phyloP scores from a whole-genome alignment of 2,888 invertebrate genomes.

The Drosophila hamatofila region DNA sequence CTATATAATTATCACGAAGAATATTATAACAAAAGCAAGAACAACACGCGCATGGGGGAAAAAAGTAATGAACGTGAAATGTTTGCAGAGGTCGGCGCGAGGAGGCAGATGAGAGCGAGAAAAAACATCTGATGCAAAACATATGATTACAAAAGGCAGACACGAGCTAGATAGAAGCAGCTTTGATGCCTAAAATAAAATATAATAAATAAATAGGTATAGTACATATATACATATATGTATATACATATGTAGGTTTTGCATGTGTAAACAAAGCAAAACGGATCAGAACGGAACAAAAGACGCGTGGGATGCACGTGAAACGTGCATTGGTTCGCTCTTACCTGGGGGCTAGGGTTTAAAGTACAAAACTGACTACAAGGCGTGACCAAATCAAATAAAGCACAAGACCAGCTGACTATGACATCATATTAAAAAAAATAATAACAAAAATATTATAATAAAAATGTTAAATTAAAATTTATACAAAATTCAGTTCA shows the following conservation, averaged over 20 bases:
- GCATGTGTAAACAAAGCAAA: slow-evolving; percentile 34
- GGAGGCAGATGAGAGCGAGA: slow-evolving; percentile 29
- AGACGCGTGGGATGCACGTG: slow-evolving; percentile 56
- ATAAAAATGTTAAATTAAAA: slow-evolving; percentile 15
- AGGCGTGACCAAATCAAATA: slow-evolving; percentile 53
- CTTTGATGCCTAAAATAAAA: slow-evolving; percentile 1
- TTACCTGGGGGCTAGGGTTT: slow-evolving; percentile 16
- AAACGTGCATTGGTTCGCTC: slow-evolving; percentile 38
- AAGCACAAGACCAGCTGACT: slow-evolving; percentile 24
- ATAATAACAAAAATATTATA: neutral
- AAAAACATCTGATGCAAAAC: slow-evolving; percentile 67
- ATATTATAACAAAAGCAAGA: slow-evolving; percentile 29
- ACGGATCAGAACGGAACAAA: slow-evolving; percentile 20
- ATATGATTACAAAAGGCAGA: slow-evolving; percentile 55
- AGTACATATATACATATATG: slow-evolving; percentile 11
- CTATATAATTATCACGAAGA: slow-evolving; percentile 59
- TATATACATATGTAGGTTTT: neutral
- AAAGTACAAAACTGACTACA: slow-evolving; percentile 49
- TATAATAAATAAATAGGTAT: slow-evolving; percentile 3
- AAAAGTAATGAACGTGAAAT: slow-evolving; percentile 67
- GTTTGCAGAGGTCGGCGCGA: slow-evolving; percentile 30
- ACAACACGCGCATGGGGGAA: slow-evolving; percentile 8
- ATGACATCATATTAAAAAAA: slow-evolving; percentile 44
- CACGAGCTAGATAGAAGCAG: slow-evolving; percentile 9
- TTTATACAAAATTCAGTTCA: slow-evolving; percentile 6